These are phyloP conservation scores for Lagopus leucura DNA, from an alignment of 2,113 vertebrate species.

Conservation along the genomic window DNA sequence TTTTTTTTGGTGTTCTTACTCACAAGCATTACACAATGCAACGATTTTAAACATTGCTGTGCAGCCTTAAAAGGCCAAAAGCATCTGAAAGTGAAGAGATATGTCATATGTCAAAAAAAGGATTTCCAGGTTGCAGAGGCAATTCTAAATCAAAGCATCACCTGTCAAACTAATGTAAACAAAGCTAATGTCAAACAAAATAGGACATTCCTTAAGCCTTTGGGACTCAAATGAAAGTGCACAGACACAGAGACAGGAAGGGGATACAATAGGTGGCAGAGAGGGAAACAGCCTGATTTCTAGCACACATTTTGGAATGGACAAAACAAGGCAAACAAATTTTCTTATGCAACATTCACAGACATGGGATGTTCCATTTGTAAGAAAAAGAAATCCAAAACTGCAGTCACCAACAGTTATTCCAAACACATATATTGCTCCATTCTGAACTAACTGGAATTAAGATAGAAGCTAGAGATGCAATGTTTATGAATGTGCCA, in stretches of 20 bases:
- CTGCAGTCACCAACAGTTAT: background rate
- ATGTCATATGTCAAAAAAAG: background rate
- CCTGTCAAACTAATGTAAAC: background rate
- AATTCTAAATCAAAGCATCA: background rate
- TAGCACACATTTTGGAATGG: background rate
- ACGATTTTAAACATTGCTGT: background rate
- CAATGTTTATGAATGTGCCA: background rate
- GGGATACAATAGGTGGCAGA: background rate
- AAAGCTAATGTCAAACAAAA: background rate
- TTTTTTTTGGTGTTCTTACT: background rate
- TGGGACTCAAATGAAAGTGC: background rate
- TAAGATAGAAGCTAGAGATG: background rate
- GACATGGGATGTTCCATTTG: background rate
- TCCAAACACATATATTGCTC: background rate
- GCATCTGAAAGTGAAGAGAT: background rate
- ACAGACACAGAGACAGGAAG: background rate
- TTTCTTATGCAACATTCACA: background rate
- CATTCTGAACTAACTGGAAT: background rate
- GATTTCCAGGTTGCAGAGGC: background rate
- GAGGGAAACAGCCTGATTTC: background rate
- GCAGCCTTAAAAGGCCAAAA: background rate
- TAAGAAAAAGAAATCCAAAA: background rate
- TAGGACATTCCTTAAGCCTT: background rate
- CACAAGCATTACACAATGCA: background rate
- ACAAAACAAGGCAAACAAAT: background rate